phyloP scores from a whole-genome alignment of 2,888 invertebrate genomes.

The Harpalus rufipes region DNA sequence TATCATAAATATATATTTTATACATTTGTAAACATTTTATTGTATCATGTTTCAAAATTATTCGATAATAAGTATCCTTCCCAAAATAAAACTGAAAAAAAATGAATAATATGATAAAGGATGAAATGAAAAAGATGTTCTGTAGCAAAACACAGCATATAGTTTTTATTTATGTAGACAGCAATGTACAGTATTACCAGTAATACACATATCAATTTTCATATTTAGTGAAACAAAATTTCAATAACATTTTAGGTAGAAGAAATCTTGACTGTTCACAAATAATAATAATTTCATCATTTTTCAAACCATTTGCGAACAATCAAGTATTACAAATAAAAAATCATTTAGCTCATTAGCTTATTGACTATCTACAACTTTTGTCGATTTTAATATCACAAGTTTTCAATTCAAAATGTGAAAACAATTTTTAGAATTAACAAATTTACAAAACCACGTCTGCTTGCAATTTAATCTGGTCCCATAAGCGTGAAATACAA shows the following conservation, averaged over 20 bases:
- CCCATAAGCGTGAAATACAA: constrained; percentile 59
- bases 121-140: background rate
- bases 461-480: constrained; percentile 64
- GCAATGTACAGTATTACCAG: constrained; percentile 63
- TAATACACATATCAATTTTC: constrained; percentile 52
- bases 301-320: constrained; percentile 25
- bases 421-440: constrained; percentile 35
- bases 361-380: constrained; percentile 51
- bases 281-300: constrained; percentile 30
- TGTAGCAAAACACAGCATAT: constrained; percentile 64
- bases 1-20: too few relatives aligned
- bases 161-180: constrained; percentile 57
- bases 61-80: too few relatives aligned
- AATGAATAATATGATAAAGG: background rate
- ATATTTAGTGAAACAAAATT: constrained; percentile 39
- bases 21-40: too few relatives aligned
- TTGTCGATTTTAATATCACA: constrained; percentile 57
- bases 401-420: constrained; percentile 41
- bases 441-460: constrained; percentile 20
- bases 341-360: constrained; percentile 20
- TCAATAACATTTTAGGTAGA: constrained; percentile 37
- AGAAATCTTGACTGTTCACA: constrained; percentile 9
- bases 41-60: too few relatives aligned
- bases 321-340: constrained; percentile 33
- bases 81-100: too few relatives aligned